phyloP scores from a whole-genome alignment of 1,140 invertebrate species.

The Littorina saxatilis region DNA sequence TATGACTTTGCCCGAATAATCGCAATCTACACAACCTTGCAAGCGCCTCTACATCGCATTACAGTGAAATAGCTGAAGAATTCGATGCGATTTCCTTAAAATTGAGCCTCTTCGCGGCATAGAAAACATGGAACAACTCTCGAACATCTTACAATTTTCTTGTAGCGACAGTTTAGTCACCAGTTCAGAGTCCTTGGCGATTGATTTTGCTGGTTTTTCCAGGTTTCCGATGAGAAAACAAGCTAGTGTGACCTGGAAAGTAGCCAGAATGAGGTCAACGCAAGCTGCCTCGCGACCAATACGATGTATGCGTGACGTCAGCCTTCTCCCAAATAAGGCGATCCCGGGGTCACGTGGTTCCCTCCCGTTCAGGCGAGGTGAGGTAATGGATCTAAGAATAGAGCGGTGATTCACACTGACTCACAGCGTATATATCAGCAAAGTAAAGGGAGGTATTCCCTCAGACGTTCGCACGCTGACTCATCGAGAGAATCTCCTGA shows the following conservation, averaged over 20 bases:
- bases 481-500: constrained; percentile 46
- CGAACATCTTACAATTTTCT: neutral
- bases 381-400: constrained; percentile 59
- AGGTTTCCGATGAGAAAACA: neutral
- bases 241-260: constrained; percentile 14
- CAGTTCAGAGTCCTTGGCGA: neutral
- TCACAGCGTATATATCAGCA: constrained; percentile 46
- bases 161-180: neutral
- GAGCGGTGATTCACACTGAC: constrained; percentile 52
- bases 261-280: constrained; percentile 16
- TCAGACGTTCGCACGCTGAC: constrained; percentile 48
- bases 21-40: too few species aligned
- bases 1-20: too few species aligned
- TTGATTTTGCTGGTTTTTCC: constrained; percentile 7
- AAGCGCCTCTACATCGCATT: too few species aligned
- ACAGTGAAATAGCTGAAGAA: too few species aligned
- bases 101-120: too few species aligned
- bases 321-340: constrained; percentile 20
- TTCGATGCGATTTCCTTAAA: too few species aligned
- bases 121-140: too few species aligned
- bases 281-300: constrained; percentile 21
- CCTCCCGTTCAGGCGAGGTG: neutral
- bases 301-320: constrained; percentile 18
- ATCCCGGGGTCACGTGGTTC: constrained; percentile 42
- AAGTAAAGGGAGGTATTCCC: constrained; percentile 54